Conservation (phyloP, 1,140 invertebrate species). For the Proctacanthus coquilletti region DNA sequence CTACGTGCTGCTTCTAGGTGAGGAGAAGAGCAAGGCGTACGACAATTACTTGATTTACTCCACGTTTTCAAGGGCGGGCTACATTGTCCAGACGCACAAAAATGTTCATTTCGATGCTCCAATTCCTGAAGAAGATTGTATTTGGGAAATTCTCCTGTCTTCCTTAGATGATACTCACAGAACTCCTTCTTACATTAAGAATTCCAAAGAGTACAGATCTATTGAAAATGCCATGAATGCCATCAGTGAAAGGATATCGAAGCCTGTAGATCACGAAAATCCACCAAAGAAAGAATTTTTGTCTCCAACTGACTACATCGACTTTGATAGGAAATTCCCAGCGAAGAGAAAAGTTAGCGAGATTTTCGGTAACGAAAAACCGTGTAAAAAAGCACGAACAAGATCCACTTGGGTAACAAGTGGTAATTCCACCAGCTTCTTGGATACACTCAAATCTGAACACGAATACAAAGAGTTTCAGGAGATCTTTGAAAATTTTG, state of each 20-base stretch:
- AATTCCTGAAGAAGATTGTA: slow-evolving; percentile 10
- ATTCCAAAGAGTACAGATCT: slow-evolving; percentile 8
- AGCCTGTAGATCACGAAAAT: slow-evolving; percentile 5
- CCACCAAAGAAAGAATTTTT: background rate
- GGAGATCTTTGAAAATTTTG: slow-evolving; percentile 15
- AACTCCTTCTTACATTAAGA: slow-evolving; percentile 10
- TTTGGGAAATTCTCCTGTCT: slow-evolving; percentile 16
- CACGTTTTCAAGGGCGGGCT: slow-evolving; percentile 16
- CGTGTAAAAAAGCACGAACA: background rate
- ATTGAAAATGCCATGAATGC: slow-evolving; percentile 9
- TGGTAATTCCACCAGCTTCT: no score
- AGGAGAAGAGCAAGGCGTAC: slow-evolving; percentile 12
- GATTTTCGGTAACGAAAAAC: background rate
- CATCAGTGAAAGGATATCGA: slow-evolving; percentile 10
- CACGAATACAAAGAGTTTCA: slow-evolving; percentile 11
- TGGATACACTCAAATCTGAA: slow-evolving; percentile 16
- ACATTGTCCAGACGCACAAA: slow-evolving; percentile 19
- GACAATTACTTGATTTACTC: slow-evolving; percentile 23
- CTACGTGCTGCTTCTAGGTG: slow-evolving; percentile 17
- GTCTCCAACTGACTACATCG: background rate
- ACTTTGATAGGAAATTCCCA: slow-evolving; percentile 4
- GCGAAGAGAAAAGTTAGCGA: slow-evolving; percentile 10
- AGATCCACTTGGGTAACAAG: background rate
- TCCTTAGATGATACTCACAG: slow-evolving; percentile 10
- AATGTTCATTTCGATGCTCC: background rate